Evolutionary conservation across 2,888 invertebrate genomes (phyloP).

Genomic region (Eristalinus sepulchralis): DNA sequence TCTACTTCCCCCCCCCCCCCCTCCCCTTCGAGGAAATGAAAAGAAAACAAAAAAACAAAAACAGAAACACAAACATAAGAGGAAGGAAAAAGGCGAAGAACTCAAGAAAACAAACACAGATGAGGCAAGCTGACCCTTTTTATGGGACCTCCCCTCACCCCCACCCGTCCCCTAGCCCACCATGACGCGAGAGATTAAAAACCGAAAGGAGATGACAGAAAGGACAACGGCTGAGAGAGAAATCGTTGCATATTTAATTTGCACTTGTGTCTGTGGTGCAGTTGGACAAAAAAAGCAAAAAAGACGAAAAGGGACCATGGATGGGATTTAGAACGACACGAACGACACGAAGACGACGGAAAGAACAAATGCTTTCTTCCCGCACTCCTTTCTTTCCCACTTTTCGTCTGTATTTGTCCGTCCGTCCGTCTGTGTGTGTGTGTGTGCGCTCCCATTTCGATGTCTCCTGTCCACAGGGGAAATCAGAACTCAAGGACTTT

Average conservation of each 20-base stretch:
- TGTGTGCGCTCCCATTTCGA: background rate
- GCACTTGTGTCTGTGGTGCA: constrained; percentile 52
- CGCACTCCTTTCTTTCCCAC: background rate
- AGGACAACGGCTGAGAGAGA: background rate
- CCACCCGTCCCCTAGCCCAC: background rate
- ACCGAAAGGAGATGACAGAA: background rate
- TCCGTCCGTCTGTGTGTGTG: background rate
- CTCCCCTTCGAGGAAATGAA: background rate
- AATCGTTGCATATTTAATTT: constrained; percentile 68
- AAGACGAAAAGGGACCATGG: background rate
- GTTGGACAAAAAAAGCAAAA: background rate
- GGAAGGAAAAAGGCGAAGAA: background rate
- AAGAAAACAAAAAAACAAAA: background rate
- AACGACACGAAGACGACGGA: background rate
- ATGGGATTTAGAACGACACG: background rate
- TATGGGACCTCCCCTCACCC: background rate
- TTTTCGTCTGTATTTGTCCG: background rate
- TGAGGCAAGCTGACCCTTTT: background rate
- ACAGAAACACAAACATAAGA: background rate
- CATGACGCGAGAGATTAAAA: background rate
- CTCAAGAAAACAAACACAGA: background rate
- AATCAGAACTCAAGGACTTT: constrained; percentile 49
- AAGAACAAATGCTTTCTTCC: background rate
- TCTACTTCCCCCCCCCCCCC: no score
- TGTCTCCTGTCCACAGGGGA: constrained; percentile 46